Evolutionary conservation across 1,140 invertebrate genomes (phyloP).

Genomic region (Penaeus indicus): DNA sequence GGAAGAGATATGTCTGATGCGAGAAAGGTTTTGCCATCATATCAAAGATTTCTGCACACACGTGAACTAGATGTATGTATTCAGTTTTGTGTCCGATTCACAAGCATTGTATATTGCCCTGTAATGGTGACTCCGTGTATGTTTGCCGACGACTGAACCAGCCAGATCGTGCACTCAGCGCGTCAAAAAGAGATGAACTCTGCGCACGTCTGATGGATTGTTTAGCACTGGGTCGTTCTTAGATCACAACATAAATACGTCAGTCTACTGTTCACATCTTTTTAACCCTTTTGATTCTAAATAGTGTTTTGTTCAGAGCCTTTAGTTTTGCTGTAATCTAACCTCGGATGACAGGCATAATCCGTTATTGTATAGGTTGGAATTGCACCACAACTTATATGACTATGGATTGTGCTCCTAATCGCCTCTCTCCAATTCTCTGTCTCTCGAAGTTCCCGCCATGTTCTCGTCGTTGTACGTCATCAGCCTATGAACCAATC

Average conservation of each 20-base stretch:
- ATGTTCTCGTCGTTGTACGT: slow-evolving; percentile 61
- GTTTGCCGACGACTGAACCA: slow-evolving; percentile 32
- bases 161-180: slow-evolving; percentile 6
- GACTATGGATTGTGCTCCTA: slow-evolving; percentile 46
- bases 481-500: slow-evolving; percentile 58
- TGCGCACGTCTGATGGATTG: background rate
- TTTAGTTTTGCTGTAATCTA: slow-evolving; percentile 44
- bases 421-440: slow-evolving; percentile 7
- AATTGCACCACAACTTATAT: slow-evolving; percentile 63
- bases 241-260: background rate
- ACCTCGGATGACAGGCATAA: slow-evolving; percentile 36
- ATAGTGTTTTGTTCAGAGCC: slow-evolving; percentile 28
- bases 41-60: slow-evolving; percentile 56
- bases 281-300: slow-evolving; percentile 46
- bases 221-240: background rate
- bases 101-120: slow-evolving; percentile 46
- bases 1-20: slow-evolving; percentile 57
- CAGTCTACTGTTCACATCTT: slow-evolving; percentile 44
- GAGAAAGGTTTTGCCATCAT: slow-evolving; percentile 60
- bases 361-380: slow-evolving; percentile 58
- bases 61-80: slow-evolving; percentile 59
- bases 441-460: slow-evolving; percentile 53
- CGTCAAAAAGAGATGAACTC: slow-evolving; percentile 53
- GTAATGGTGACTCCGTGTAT: slow-evolving; percentile 40
- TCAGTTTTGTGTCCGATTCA: slow-evolving; percentile 58